phyloP scores from a whole-genome alignment of 2,888 invertebrate genomes.

The Psylliodes chrysocephalus region DNA sequence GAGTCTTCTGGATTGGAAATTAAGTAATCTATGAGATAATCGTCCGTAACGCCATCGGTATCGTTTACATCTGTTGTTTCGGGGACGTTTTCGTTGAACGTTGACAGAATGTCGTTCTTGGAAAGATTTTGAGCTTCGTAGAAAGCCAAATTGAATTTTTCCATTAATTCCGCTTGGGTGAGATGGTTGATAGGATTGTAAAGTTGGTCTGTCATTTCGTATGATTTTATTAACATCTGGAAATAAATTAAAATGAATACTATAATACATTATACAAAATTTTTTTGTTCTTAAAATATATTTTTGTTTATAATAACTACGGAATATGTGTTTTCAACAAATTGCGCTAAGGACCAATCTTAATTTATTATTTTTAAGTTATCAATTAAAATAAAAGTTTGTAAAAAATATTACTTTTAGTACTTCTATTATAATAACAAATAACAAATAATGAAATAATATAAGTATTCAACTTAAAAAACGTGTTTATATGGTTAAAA shows the following conservation, averaged over 20 bases:
- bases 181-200: conserved; percentile 53
- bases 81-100: conserved; percentile 49
- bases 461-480: no score
- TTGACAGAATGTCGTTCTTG: conserved; percentile 52
- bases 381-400: no score
- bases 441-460: no score
- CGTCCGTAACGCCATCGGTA: conserved; percentile 42
- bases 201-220: conserved; percentile 48
- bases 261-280: no score
- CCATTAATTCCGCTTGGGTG: conserved; percentile 60
- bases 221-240: conserved; percentile 49
- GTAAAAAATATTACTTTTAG: no score
- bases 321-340: no score
- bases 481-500: no score
- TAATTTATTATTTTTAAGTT: no score
- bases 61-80: conserved; percentile 32
- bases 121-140: conserved; percentile 60
- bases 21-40: conserved; percentile 53
- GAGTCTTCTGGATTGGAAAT: conserved; percentile 48
- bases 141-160: conserved; percentile 63
- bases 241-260: conserved; percentile 5
- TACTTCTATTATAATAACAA: no score
- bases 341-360: no score
- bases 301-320: no score
- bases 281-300: no score